Evolutionary conservation across 2,797 vertebrate species (phyloP), one percentile per base, ranked within the genome.

Genomic region (Catamblyrhynchus diadema): DNA sequence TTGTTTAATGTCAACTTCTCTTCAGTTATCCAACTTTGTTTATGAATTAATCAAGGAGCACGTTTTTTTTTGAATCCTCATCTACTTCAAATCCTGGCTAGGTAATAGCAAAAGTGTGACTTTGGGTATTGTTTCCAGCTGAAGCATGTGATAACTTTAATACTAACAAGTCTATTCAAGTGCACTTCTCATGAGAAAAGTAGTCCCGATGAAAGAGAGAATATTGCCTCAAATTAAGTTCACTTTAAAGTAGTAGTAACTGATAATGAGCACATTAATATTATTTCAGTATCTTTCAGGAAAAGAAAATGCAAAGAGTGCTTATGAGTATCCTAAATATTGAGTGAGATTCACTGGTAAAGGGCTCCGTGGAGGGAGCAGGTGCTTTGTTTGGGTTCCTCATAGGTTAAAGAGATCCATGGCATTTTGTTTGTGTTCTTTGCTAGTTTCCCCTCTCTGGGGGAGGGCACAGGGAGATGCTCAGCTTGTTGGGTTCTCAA

Each of bases 1-100:
- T 93, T 91, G 57, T 88, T 96, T 95, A 97, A 96, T 81, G 88
- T 86, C 80, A 95, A 39, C 39, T 95, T 92, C 73, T 74, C 82
- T 86, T 64, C 56, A 60, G 47, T 75, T 90, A 86, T 60, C 53
- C 19, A 37, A 78, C 59, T 93, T 90, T 73, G 56, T 94, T 95
- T 81, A 62, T 42, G 22, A 89, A 87, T 93, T 80, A 84, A 44
- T 81, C 44, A 91, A 66, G 61, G 14, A 84, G 10, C 22, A 39
- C 15, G 4, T 6, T 50, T 74, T 74, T 74, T 67, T 95, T 47
- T 19, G 41, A 79, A 91, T 50, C 14, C 27, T 93, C 87, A 60
- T 35, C 22, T 82, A 80, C n/a, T 82, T 27, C 27, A 42, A 71
- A 37, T 62, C 32, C 67, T 44, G 39, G 28, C 30, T 81, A 80